phyloP scores from a whole-genome alignment of 2,888 invertebrate genomes.

The Euplagia quadripunctaria region DNA sequence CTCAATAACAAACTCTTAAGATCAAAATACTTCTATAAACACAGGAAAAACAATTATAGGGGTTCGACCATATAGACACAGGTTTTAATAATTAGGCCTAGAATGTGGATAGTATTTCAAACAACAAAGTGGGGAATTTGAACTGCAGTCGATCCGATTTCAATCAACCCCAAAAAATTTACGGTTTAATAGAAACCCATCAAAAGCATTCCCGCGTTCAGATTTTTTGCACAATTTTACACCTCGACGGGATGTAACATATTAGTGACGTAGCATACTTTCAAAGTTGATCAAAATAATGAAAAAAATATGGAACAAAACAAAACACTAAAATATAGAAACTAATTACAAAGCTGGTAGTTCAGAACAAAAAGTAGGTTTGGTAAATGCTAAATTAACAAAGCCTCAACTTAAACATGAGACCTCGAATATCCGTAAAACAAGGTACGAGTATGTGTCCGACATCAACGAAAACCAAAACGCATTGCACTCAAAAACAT shows the following conservation, averaged over 20 bases:
- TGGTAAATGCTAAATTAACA: slow-evolving; percentile 40
- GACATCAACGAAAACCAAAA: slow-evolving; percentile 37
- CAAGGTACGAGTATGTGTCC: slow-evolving; percentile 23
- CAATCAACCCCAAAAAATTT: neutral
- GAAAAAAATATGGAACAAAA: neutral
- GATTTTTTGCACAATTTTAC: neutral
- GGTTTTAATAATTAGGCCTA: too few relatives aligned
- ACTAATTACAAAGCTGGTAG: neutral
- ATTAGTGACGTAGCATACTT: neutral
- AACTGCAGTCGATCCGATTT: neutral
- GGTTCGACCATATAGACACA: too few relatives aligned
- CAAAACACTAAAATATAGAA: neutral
- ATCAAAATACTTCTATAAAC: too few relatives aligned
- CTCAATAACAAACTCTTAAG: too few relatives aligned
- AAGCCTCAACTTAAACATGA: slow-evolving; percentile 24
- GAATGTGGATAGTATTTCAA: too few relatives aligned
- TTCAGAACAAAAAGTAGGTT: neutral
- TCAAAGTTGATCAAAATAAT: neutral
- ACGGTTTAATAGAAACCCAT: neutral
- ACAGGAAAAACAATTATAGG: too few relatives aligned
- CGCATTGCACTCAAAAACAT: slow-evolving; percentile 33
- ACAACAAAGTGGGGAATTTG: neutral
- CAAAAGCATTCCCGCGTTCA: neutral
- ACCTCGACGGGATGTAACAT: neutral
- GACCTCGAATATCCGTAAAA: slow-evolving; percentile 18